These are phyloP conservation scores for Stichodactyla mertensii DNA, from an alignment of 64 coral and sea anemone species.

Conservation along the genomic window DNA sequence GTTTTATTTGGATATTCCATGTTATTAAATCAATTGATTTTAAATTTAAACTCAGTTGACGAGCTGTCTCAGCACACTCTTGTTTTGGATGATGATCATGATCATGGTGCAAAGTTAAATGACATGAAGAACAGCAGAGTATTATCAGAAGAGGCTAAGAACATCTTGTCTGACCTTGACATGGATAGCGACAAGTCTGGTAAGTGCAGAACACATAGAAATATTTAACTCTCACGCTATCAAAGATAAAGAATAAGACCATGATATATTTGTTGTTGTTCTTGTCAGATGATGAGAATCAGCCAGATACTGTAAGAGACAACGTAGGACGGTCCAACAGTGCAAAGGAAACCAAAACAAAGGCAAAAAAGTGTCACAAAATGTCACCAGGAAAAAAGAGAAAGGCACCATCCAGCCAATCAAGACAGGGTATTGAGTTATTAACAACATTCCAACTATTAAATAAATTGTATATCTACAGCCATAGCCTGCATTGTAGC, in stretches of 20 bases:
- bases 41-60: background rate
- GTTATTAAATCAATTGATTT: background rate
- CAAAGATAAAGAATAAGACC: background rate
- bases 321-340: background rate
- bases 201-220: background rate
- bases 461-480: too few species aligned
- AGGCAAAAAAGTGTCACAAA: constrained; percentile 6
- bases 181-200: constrained; percentile 63
- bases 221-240: background rate
- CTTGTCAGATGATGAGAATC: background rate
- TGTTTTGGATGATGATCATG: background rate
- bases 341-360: constrained; percentile 10
- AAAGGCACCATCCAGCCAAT: constrained; percentile 29
- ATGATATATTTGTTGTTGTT: too few species aligned
- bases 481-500: too few species aligned
- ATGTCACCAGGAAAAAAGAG: constrained; percentile 45
- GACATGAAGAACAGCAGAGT: constrained; percentile 58
- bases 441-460: too few species aligned
- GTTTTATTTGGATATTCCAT: background rate
- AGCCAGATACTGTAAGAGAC: background rate
- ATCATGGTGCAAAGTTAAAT: background rate
- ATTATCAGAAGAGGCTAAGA: constrained; percentile 66
- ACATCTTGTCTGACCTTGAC: constrained; percentile 74
- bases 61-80: constrained; percentile 46
- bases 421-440: constrained; percentile 11